These are phyloP conservation scores for Peromyscus melanophrys DNA, from an alignment of 2,797 vertebrate genomes.

Conservation along the genomic window DNA sequence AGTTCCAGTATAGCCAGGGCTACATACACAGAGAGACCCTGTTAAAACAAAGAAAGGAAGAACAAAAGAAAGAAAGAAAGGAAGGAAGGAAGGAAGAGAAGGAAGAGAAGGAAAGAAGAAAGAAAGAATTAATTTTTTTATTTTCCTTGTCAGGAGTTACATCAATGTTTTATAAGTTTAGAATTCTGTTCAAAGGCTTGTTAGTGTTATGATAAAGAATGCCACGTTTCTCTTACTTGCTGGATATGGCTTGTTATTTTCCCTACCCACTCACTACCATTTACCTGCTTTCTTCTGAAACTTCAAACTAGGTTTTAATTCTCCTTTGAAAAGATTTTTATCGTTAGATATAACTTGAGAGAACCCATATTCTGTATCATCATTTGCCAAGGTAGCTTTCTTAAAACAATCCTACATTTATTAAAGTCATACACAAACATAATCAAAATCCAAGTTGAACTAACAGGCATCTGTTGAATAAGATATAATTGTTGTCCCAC, in stretches of 20 bases:
- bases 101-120: too few relatives aligned
- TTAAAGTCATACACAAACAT: background rate
- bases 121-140: background rate
- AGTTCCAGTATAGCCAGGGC: too few relatives aligned
- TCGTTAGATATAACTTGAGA: background rate
- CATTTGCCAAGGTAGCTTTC: background rate
- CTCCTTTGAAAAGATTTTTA: background rate
- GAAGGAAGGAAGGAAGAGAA: too few relatives aligned
- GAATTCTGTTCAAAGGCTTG: background rate
- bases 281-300: background rate
- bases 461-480: background rate
- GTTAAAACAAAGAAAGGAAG: background rate
- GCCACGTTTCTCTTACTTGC: background rate
- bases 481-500: background rate
- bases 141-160: background rate
- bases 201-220: background rate
- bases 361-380: background rate
- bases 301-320: background rate
- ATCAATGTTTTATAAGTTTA: background rate
- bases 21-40: too few relatives aligned
- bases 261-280: fast-evolving
- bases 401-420: background rate
- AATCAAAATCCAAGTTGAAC: background rate
- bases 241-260: background rate
- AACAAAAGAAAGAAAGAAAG: too few relatives aligned